These are phyloP conservation scores for Uloborus plumipes DNA, from an alignment of 2,888 invertebrate species.

Conservation along the genomic window DNA sequence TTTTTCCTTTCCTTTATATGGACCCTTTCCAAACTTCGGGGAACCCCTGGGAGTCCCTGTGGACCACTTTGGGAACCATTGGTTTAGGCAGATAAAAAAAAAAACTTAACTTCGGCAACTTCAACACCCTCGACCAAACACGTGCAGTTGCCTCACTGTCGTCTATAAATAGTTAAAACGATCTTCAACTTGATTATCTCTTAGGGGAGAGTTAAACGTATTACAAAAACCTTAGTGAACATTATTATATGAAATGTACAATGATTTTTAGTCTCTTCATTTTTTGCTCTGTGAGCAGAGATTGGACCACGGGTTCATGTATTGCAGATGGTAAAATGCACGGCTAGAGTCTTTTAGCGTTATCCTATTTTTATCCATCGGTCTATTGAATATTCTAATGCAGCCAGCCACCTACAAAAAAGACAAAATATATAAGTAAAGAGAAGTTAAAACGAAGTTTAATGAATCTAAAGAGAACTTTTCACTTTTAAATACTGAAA, in stretches of 20 bases:
- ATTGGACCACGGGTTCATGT: conserved; percentile 54
- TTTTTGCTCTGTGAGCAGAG: conserved; percentile 23
- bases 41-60: no score
- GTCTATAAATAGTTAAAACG: no score
- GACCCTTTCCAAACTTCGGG: no score
- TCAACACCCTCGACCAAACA: no score
- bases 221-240: conserved; percentile 22
- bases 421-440: background rate
- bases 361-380: conserved; percentile 77
- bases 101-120: no score
- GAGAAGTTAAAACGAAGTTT: no score
- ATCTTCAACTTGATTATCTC: conserved; percentile 20
- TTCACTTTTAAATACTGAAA: no score
- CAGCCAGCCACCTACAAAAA: conserved; percentile 86
- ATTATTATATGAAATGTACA: conserved; percentile 25
- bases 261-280: conserved; percentile 24
- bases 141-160: no score
- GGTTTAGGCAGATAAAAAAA: no score
- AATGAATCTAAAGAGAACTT: no score
- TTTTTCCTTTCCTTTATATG: no score
- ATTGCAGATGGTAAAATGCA: conserved; percentile 32
- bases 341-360: conserved; percentile 53
- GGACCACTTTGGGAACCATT: no score
- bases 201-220: conserved; percentile 6
- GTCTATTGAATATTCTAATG: conserved; percentile 93